Evolutionary conservation across 2,113 vertebrate genomes (phyloP), one percentile per base, ranked within the genome.

Genomic region (sheep (Ovis aries)): DNA sequence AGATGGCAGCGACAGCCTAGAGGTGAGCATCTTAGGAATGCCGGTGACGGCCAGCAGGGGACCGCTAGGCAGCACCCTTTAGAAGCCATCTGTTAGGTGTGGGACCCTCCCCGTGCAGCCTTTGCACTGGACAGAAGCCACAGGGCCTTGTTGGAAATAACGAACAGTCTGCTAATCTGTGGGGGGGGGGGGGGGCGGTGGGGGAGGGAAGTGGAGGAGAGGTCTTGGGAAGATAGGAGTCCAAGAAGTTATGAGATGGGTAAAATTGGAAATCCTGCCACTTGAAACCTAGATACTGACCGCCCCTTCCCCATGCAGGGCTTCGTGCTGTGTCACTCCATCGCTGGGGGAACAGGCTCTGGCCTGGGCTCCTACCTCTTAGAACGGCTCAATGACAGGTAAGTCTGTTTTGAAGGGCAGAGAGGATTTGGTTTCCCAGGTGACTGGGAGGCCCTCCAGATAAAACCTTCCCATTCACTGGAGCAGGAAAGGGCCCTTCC

Each of bases 321-420:
- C 2, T 99, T 99, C 88, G 99, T 99, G 91, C 99, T 99, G 84
- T 99, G 99, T 98, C 99, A 99, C 97, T 99, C 99, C 90, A 99
- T 99, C 0, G 99, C 99, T 10, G 99, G 99, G 45, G 99, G 99
- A 17, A 99, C 99, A 0, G 99, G 99, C 67, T 99, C 99, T 0
- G 99, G 99, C 48, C 98, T 99, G 96, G 99, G 99, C 80, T 99
- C 99, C 0, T 99, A 99, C 92, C 99, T 99, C 31, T 98, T 99
- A 98, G 99, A 99, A 97, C 99, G 99, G n/a, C 99, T 99, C 95
- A 99, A 99, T 77, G 99, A 99, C 99, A 99, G 99, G 99, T 99
- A 94, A 97, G 98, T 45, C 0, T 82, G 29, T 80, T 59, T 59
- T 59, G 16, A 57, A 83, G 11, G 52, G 0, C 48, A 45, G 48